phyloP scores from a whole-genome alignment of 2,797 vertebrate species.

The Euthynnus affinis region DNA sequence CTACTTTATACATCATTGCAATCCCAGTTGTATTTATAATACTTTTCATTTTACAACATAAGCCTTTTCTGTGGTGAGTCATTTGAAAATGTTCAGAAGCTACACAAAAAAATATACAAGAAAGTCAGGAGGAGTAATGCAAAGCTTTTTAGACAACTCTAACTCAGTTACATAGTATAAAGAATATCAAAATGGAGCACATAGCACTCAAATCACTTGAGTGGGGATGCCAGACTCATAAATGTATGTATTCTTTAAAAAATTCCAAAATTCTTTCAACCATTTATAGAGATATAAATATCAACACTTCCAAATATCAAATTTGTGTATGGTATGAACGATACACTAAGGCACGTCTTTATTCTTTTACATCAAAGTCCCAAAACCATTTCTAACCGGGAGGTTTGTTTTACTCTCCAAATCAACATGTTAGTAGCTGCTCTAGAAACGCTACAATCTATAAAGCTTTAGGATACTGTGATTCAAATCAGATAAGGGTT shows the following conservation, averaged over 20 bases:
- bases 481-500: slow-evolving; percentile 26
- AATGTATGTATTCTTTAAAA: background rate
- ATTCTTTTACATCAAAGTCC: background rate
- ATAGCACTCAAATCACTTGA: background rate
- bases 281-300: background rate
- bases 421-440: background rate
- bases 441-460: background rate
- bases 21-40: slow-evolving; percentile 3
- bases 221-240: background rate
- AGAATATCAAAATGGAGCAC: background rate
- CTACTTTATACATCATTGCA: slow-evolving; percentile 7
- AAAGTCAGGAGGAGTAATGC: background rate
- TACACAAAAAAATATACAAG: background rate
- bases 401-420: background rate
- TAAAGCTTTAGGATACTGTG: background rate
- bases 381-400: background rate
- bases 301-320: background rate
- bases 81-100: background rate
- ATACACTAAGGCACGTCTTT: background rate
- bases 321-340: background rate
- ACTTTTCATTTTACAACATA: slow-evolving; percentile 1
- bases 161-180: background rate
- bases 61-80: background rate
- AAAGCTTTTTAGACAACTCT: background rate
- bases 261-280: background rate